Base-by-base conservation (phyloP, 2,113 vertebrate genomes). In the Cheirogaleus medius region DNA sequence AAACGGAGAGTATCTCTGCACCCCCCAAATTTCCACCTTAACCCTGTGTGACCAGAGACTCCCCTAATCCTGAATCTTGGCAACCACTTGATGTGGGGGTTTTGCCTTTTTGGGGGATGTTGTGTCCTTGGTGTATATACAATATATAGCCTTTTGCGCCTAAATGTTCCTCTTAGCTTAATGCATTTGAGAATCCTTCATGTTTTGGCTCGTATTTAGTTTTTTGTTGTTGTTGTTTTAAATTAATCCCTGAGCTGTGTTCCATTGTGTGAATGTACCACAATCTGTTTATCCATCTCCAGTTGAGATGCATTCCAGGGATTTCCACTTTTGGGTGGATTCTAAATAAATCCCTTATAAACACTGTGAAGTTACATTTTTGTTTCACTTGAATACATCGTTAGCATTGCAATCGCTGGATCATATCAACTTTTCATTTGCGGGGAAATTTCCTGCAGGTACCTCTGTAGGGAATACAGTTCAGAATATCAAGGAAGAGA, bases 1-100 rank as follows among this genome's bases (percentile, higher is more conserved):
- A 54, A 15, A 18, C 0, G 2, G 0, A 20, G 3, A 2, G 29
- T 29, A 27, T 39, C 27, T 52, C 37, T 8, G 25, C 11, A 9
- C 42, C 20, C 29, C 32, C 12, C 3, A 68, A 52, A 32, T 12
- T 18, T 69, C 34, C 14, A 11, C 37, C 47, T 29, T 15, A 15
- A 27, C 15, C 23, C 23, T 52, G 49, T 6, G 8, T 10, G 13
- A 11, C 34, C 60, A 64, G 83, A 37, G 21, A 32, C 4, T 10
- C 34, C 4, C 63, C 12, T 6, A 21, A 29, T 44, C 47, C 11
- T 8, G 9, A 29, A 23, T 54, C 63, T 47, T 29, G 23, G 66
- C 47, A 64, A n/a, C 23, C 4, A 37, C 13, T 2, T 2, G 34
- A 23, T 56, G 6, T 15, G 21, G 15, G 52, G 6, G 3, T 29